Conservation (phyloP, 2,113 vertebrate species). For the Rhinoderma darwinii region DNA sequence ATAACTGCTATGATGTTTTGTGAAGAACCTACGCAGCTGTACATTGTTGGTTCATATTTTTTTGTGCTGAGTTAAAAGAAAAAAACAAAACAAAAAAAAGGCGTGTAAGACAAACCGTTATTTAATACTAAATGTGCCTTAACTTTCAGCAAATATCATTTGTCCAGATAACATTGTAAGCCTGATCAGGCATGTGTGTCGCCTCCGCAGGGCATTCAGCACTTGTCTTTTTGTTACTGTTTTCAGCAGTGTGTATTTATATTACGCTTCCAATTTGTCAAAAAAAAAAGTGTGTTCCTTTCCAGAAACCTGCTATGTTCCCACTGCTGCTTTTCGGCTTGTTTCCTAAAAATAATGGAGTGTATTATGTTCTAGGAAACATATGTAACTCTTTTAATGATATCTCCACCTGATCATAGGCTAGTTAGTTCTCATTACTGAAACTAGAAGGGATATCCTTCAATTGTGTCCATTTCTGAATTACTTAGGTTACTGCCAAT, state of each 20-base stretch:
- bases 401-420: slow-evolving; percentile 1
- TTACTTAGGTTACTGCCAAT: not conserved
- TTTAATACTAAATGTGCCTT: slow-evolving; percentile 11
- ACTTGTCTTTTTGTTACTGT: not conserved
- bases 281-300: not conserved
- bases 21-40: no score
- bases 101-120: not conserved
- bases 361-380: slow-evolving; percentile 19
- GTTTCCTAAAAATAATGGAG: not conserved
- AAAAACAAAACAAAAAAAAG: no score
- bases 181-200: not conserved
- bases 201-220: not conserved
- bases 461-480: slow-evolving; percentile 16
- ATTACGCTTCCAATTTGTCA: not conserved
- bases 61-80: no score
- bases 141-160: not conserved
- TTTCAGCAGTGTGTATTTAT: not conserved
- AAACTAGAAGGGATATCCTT: slow-evolving; percentile 22
- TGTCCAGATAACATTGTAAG: not conserved
- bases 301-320: not conserved
- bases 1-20: no score
- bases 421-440: slow-evolving; percentile 14
- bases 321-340: not conserved
- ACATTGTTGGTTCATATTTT: no score
- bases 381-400: slow-evolving; percentile 26